Evolutionary conservation across 53 echinoderm and acorn worm species (phyloP), one percentile per base, ranked within the genome.

Genomic region (Temnopleurus reevesii): DNA sequence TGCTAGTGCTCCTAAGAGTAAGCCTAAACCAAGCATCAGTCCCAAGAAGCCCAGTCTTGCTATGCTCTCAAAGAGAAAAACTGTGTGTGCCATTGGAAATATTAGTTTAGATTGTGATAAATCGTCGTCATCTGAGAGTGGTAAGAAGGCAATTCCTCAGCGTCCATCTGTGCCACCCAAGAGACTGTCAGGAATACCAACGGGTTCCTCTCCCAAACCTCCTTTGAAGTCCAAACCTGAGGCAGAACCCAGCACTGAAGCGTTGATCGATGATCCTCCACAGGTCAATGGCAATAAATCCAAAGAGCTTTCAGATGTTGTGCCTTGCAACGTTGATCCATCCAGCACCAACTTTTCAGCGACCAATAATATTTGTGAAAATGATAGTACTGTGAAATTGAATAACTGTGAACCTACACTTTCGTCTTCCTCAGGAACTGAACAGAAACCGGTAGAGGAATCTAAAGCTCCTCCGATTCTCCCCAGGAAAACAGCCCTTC

Each of bases 31-130:
- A 25, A 71, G 46, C 23, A 53, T 87, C 28, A 87, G 88, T 51
- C 88, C 88, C 53, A 87, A 87, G 53, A 87, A 87, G 18, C 88
- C 88, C 17, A 87, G 88, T 87, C 88, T 87, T 87, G 88, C 88
- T 21, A 49, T 65, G n/a, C 36, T 64, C 17, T 30, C 47, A 24
- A 87, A 71, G 65, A 66, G 51, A 45, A 65, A 87, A 1, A 71
- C 71, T 12, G 0, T 58, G 38, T 28, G 2, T 56, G 17, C 30
- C 26, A 47, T 26, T 12, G 28, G 18, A 38, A 8, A 17, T 18
- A 36, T n/a, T 31, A 55, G 35, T 55, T 33, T 83, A 10, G 46
- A 61, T 45, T 12, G 45, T 6, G 86, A 60, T 28, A 61, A 86
- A 59, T 44, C 31, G 34, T 8, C n/a, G 51, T 24, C 46, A 4